Percentiles rank a stretch among this genome's conserved stretches.
Evolutionary conservation across 2,888 invertebrate genomes (phyloP).

Genomic region (Elysia crispata): DNA sequence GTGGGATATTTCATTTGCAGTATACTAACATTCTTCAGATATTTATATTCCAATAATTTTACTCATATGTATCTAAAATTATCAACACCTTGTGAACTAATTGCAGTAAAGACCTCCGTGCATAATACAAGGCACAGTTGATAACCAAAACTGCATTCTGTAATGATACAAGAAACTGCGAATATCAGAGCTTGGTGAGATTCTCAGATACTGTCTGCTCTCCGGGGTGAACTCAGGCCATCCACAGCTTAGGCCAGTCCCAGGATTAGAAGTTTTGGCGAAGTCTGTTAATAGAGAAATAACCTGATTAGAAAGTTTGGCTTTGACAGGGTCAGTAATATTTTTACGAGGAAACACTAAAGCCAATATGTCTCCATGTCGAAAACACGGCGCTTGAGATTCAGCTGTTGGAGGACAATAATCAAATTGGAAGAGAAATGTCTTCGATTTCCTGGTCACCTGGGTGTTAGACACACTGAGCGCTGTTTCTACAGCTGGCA

Average conservation of each 20-base stretch:
- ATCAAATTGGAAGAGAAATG: conserved; percentile 37
- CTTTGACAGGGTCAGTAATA: conserved; percentile 9
- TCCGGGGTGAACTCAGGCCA: conserved; percentile 33
- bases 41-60: too few species aligned
- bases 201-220: conserved; percentile 18
- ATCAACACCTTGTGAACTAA: too few species aligned
- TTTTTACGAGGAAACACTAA: conserved; percentile 18
- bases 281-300: conserved; percentile 33
- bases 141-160: conserved; percentile 35
- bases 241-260: not conserved
- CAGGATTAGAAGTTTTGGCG: conserved; percentile 32
- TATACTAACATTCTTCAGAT: too few species aligned
- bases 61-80: too few species aligned
- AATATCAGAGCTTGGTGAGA: not conserved
- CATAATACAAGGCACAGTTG: conserved; percentile 10
- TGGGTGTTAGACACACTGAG: conserved; percentile 15
- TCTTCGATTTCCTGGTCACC: not conserved
- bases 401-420: conserved; percentile 26
- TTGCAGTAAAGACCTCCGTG: not conserved
- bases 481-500: conserved; percentile 39
- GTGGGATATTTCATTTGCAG: too few species aligned
- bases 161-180: conserved; percentile 22
- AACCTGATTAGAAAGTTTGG: conserved; percentile 31
- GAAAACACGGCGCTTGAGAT: conserved; percentile 10
- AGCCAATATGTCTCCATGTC: conserved; percentile 22